Base-by-base conservation (phyloP, 2,888 invertebrate species). In the Drosophila longiperda region DNA sequence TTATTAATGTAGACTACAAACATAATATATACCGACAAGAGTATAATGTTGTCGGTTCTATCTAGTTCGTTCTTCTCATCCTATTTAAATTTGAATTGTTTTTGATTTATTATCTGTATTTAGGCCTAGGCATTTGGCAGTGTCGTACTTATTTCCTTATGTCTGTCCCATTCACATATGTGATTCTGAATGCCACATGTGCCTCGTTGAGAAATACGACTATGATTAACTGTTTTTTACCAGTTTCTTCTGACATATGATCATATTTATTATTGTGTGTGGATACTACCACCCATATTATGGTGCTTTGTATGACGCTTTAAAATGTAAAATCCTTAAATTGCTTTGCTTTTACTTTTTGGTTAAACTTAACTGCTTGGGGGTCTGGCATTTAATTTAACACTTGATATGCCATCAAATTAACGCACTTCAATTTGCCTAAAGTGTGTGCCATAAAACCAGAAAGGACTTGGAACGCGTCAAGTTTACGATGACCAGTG, bases 81-180 rank as follows among this genome's bases (percentile, higher is more conserved):
- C 75, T 66, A 52, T 64, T 73, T 66, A 72, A 72, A 74, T 74
- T 76, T 75, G 69, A 73, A 77, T 73, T 81, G 79, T 70, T 65
- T 68, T 86, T 83, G 83, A 83, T 83, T 83, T 86, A 83, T 83
- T 83, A 79, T 83, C 73, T 71, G 80, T 85, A 80, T 84, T 80
- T 83, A 75, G 75, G 78, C 83, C 61, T 63, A 79, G 74, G 59
- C 68, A 50, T 64, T 62, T 66, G 63, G 45, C 66, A 58, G 50
- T 59, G 69, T 78, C 62, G 54, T 57, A 70, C 57, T 68, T 63
- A 74, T 68, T 68, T 76, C 76, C 55, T 29, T 66, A 57, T 55
- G 57, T 49, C 23, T 34, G 36, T 5, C 29, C 42, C 49, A n/a
- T 34, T 36, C 40, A 33, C 33, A 11, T n/a, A 12, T 64, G n/a